phyloP scores from a whole-genome alignment of 1,140 invertebrate species.

The Lucilia cuprina region DNA sequence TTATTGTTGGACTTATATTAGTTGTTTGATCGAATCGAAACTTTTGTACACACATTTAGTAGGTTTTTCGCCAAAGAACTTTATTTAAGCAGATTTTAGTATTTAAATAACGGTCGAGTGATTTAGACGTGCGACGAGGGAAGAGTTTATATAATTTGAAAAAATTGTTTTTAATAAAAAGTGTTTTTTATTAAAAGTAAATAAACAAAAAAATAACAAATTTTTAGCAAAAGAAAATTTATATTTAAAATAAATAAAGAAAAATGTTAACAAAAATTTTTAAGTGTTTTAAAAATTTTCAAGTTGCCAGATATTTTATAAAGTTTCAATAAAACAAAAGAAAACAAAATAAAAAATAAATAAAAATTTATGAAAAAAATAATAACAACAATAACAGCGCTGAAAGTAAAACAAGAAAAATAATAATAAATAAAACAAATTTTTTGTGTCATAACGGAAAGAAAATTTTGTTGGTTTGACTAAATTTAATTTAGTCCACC shows the following conservation, averaged over 20 bases:
- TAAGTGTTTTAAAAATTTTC: neutral
- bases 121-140: neutral
- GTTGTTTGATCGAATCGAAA: neutral
- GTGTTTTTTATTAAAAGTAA: neutral
- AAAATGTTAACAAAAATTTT: neutral
- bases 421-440: neutral
- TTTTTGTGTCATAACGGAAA: neutral
- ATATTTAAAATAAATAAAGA: neutral
- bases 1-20: neutral
- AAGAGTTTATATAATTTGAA: neutral
- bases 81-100: conserved; percentile 23
- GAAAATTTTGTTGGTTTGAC: neutral
- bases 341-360: neutral
- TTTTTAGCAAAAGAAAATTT: neutral
- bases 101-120: conserved; percentile 7
- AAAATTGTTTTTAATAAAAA: neutral
- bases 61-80: conserved; percentile 12
- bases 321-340: neutral
- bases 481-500: no score
- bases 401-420: neutral
- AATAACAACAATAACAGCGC: neutral
- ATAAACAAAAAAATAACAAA: neutral
- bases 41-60: neutral
- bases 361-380: neutral
- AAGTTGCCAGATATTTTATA: neutral